Evolutionary conservation across 2,113 vertebrate species (phyloP), one percentile per base, ranked within the genome.

Genomic region (Anser cygnoides): DNA sequence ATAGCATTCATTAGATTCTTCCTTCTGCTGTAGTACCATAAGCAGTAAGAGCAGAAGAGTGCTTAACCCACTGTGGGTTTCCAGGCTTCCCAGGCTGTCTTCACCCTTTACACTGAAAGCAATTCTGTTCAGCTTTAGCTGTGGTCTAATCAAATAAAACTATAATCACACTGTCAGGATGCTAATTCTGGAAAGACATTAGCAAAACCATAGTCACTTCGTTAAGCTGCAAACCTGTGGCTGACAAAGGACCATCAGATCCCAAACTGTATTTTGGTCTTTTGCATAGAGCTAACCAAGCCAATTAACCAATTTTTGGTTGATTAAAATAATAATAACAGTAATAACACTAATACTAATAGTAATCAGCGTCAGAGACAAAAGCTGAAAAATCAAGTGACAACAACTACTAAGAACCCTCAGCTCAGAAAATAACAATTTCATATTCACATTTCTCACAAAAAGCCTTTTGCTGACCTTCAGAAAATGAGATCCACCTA

Each of bases 391-490:
- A 96, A 93, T 10, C 3, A 75, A 82, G 21, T 84, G 31, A 44
- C 17, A 87, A 76, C 62, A 92, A 89, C 92, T 71, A 59, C 59
- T 41, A 41, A 84, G 31, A 91, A 81, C 16, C 25, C 54, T 54
- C 41, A 61, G 75, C 67, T 92, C 57, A 74, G 59, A 86, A 87
- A 90, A 77, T 0, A 0, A 0, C 29, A 59, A 87, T 87, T 72
- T 70, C 39, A 70, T 57, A 43, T 59, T 72, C 75, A 89, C 35
- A 91, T 84, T 91, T 76, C 78, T 85, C 35, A 65, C 15, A 68
- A 72, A 95, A 97, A 97, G 96, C 94, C 96, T 98, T 97, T 95
- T 62, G 4, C 29, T 92, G 87, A 97, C 97, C 96, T 98, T 97
- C 95, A 93, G 80, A 54, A 89, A 92, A 89, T 17, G 3, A 93